Evolutionary conservation across 2,113 vertebrate genomes (phyloP), one percentile per base, ranked within the genome.

Genomic region (Lepidothrix coronata): DNA sequence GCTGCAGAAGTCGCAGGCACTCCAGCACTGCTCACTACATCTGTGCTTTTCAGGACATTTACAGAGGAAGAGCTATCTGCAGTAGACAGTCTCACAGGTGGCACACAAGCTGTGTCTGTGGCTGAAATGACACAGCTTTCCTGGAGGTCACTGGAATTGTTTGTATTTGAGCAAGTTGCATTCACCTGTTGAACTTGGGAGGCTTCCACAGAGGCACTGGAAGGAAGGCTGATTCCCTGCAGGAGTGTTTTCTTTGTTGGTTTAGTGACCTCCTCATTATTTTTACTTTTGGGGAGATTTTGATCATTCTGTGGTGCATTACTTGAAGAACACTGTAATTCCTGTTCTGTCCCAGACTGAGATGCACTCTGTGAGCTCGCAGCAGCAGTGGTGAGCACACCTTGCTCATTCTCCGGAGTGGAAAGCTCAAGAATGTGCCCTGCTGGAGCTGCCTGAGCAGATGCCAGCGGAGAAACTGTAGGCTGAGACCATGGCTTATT

Each of bases 401-500:
- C 59, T 27, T 19, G 92, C 66, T 97, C 94, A 0, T 88, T 97
- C 51, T 98, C 98, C 0, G 66, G 54, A 27, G 93, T 91, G 91
- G 98, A 78, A 88, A 96, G 91, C 88, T 98, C 97, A 12, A 97
- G 84, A 72, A 95, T 51, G 15, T 97, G 98, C 57, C 98, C 97
- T 94, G 97, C 96, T 84, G 98, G 89, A 63, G 98, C 97, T 57
- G 98, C 94, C 71, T 98, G 98, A 88, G 97, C 86, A 0, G 98
- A 92, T 27, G 98, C 97, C 73, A 98, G 89, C 0, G 98, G 91
- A 57, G 98, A 95, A 93, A 97, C 96, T 19, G 97, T 97, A 46
- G 98, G 98, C 85, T 98, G 98, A 18, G 98, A 97, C 97, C 97
- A 97, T 14, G 98, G 97, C 93, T 98, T 97, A 72, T 98, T 96